A percentile compares a stretch with the other conserved stretches of the same genome.
phyloP scores from a whole-genome alignment of 2,113 vertebrate species.

The Cathartes aura region DNA sequence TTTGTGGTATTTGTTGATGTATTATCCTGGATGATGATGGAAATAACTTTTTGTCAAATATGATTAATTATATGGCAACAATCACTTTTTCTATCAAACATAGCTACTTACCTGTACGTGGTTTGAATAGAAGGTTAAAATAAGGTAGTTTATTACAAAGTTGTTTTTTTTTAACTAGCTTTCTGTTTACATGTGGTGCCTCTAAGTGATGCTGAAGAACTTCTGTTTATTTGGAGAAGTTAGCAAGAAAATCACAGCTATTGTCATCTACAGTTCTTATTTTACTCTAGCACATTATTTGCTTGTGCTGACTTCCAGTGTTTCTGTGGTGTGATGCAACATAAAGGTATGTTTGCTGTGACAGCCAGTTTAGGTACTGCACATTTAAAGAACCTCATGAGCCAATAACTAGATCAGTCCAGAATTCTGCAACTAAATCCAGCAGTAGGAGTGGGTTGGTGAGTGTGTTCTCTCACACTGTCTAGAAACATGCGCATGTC shows the following conservation, averaged over 20 bases:
- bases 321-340: background rate
- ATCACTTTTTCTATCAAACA: background rate
- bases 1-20: slow-evolving; percentile 18
- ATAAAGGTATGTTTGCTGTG: background rate
- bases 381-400: background rate
- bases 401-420: background rate
- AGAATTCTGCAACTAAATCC: background rate
- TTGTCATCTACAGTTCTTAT: background rate
- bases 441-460: background rate
- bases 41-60: background rate
- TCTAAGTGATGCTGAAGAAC: background rate
- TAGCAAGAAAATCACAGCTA: background rate
- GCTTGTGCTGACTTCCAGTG: background rate
- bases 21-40: background rate
- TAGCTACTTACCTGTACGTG: background rate
- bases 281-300: background rate
- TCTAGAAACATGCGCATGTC: background rate
- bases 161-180: background rate
- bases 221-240: background rate
- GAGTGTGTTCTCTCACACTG: background rate
- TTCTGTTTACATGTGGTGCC: background rate
- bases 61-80: background rate
- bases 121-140: background rate
- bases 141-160: background rate
- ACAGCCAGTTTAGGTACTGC: background rate